Percentiles rank a stretch among this genome's conserved stretches.
phyloP scores from a whole-genome alignment of 2,888 invertebrate species.

The Caenorhabditis drosophilae region DNA sequence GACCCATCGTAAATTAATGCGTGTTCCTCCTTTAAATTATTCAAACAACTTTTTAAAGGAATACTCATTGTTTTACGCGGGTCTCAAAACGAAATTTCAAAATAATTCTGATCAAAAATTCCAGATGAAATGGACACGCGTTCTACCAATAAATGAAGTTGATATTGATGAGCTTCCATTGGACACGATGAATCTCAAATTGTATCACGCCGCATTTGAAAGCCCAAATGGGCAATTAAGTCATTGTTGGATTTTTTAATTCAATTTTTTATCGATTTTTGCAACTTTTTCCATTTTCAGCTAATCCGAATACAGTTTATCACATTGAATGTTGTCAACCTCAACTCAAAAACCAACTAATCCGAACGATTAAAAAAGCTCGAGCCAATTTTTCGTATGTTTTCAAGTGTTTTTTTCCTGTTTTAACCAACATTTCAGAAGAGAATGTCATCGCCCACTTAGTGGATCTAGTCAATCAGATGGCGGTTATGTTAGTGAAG shows the following conservation, averaged over 20 bases:
- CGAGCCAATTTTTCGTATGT: conserved; percentile 36
- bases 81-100: too few relatives aligned
- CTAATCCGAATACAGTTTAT: conserved; percentile 44
- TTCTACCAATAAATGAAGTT: conserved; percentile 49
- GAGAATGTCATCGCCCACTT: conserved; percentile 44
- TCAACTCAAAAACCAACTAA: conserved; percentile 44
- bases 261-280: neutral
- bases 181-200: conserved; percentile 26
- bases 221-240: conserved; percentile 46
- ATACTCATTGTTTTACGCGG: too few relatives aligned
- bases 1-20: too few relatives aligned
- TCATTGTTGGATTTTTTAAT: conserved; percentile 30
- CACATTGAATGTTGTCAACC: conserved; percentile 49
- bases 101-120: conserved; percentile 1
- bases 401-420: neutral
- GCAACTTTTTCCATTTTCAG: conserved; percentile 32
- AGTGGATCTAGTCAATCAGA: conserved; percentile 56
- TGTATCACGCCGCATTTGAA: conserved; percentile 43
- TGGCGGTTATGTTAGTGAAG: conserved; percentile 55
- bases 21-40: too few relatives aligned
- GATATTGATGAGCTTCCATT: conserved; percentile 44
- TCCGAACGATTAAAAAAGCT: conserved; percentile 47
- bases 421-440: conserved; percentile 13
- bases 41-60: too few relatives aligned
- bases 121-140: conserved; percentile 46